Conservation (phyloP, 1,140 invertebrate genomes). For the Mylabris phalerata region DNA sequence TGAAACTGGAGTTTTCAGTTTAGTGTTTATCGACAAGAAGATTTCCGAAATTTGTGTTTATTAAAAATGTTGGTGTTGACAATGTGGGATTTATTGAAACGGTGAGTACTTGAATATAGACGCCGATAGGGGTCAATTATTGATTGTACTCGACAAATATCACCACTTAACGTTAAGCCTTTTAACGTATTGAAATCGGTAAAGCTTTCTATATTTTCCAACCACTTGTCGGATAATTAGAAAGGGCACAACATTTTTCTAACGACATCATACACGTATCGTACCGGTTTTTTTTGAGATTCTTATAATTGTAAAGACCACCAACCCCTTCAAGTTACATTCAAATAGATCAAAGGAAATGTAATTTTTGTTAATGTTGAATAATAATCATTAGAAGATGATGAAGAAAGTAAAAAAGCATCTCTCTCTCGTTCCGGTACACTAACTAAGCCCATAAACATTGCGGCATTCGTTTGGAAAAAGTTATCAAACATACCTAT, state of each 20-base stretch:
- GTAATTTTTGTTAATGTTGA: neutral
- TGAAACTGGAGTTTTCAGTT: neutral
- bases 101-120: neutral
- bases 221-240: constrained; percentile 25
- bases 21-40: neutral
- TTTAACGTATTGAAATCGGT: neutral
- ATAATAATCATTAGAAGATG: neutral
- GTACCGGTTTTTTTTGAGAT: constrained; percentile 10
- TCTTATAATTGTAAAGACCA: constrained; percentile 11
- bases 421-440: neutral
- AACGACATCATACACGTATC: constrained; percentile 18
- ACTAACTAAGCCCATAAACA: no score
- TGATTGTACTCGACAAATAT: no score
- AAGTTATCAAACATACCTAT: no score
- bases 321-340: no score
- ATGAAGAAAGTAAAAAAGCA: constrained; percentile 9
- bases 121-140: neutral
- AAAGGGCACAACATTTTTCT: constrained; percentile 17
- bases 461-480: no score
- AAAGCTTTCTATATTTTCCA: constrained; percentile 4
- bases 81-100: neutral
- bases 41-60: neutral
- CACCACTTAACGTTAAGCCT: no score
- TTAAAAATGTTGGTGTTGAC: neutral
- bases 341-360: constrained; percentile 26